phyloP scores from a whole-genome alignment of 2,888 invertebrate genomes.

The Eueremaeus valkanovi region DNA sequence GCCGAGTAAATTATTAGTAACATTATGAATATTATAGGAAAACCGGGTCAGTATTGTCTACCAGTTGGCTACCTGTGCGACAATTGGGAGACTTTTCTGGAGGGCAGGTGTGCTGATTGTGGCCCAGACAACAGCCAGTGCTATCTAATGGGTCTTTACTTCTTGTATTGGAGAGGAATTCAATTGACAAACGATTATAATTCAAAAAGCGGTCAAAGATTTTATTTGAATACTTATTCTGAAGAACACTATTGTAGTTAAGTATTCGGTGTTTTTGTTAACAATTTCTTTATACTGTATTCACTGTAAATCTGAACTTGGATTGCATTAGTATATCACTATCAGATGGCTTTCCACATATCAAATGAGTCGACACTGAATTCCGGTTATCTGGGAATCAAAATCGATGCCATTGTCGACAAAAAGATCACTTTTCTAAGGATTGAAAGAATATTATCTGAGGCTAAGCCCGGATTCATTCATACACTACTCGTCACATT shows the following conservation, averaged over 20 bases:
- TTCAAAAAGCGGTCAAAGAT: background rate
- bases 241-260: background rate
- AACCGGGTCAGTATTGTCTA: too few species aligned
- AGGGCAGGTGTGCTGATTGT: constrained; percentile 11
- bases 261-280: background rate
- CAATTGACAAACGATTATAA: background rate
- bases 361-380: background rate
- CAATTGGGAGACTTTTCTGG: background rate
- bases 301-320: background rate
- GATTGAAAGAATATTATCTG: background rate
- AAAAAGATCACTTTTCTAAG: background rate
- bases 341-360: constrained; percentile 17
- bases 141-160: background rate
- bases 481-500: constrained; percentile 20
- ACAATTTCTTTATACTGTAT: background rate
- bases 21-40: too few species aligned
- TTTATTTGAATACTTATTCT: background rate
- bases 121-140: background rate
- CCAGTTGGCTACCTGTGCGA: constrained; percentile 9
- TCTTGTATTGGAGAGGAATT: background rate
- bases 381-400: background rate
- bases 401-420: background rate
- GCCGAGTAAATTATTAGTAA: too few species aligned
- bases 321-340: constrained; percentile 30
- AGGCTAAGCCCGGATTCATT: background rate